Percentiles rank a stretch among this genome's conserved stretches.
These are phyloP conservation scores for Exocentrus adspersus DNA, from an alignment of 2,888 invertebrate species.

Conservation along the genomic window DNA sequence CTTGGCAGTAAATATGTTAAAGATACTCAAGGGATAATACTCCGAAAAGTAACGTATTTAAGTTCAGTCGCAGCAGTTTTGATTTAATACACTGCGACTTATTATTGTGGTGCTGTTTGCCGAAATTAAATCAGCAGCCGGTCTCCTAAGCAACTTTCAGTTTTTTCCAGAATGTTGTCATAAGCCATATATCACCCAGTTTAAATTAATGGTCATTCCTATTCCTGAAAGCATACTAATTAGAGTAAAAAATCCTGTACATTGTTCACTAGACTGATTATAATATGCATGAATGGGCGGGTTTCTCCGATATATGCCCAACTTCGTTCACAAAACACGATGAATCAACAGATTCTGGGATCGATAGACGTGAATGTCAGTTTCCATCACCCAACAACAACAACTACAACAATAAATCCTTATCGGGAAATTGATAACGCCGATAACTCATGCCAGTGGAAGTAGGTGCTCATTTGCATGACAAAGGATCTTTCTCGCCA, in stretches of 20 bases:
- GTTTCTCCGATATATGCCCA: neutral
- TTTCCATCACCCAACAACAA: slow-evolving; percentile 13
- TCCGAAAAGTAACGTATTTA: too few relatives aligned
- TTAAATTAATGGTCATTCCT: neutral
- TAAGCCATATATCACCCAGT: too few relatives aligned
- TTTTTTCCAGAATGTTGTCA: too few relatives aligned
- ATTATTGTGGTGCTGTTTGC: too few relatives aligned
- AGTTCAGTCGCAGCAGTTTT: too few relatives aligned
- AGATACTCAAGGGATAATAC: too few relatives aligned
- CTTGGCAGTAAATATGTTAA: too few relatives aligned
- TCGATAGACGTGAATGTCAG: slow-evolving; percentile 13
- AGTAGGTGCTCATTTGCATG: slow-evolving; percentile 5
- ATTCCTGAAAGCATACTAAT: neutral
- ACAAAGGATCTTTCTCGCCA: slow-evolving; percentile 1
- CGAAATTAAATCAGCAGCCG: too few relatives aligned
- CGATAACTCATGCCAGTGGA: slow-evolving; percentile 10
- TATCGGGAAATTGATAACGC: slow-evolving; percentile 20
- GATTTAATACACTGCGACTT: too few relatives aligned
- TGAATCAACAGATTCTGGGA: slow-evolving; percentile 18
- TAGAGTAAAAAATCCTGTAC: neutral
- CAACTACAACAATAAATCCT: slow-evolving; percentile 18
- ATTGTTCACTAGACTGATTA: neutral
- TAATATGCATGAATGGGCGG: slow-evolving; percentile 1
- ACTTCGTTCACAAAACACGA: slow-evolving; percentile 8
- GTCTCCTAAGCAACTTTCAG: too few relatives aligned